Conservation (phyloP, 2,888 invertebrate species). For the Eupithecia tripunctaria region DNA sequence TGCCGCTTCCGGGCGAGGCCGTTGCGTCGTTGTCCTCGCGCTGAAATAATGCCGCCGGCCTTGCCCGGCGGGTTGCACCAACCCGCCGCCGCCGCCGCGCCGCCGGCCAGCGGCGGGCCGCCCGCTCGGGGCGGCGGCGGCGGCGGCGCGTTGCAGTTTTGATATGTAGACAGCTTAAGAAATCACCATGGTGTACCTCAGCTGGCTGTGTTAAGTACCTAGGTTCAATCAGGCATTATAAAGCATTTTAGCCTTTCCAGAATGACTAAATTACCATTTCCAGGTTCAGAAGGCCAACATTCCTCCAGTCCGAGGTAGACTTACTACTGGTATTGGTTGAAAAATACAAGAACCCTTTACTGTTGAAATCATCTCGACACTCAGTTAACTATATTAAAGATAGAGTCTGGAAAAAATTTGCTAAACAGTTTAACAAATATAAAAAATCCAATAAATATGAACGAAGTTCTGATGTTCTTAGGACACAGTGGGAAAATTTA, state of each 20-base stretch:
- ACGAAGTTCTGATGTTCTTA: constrained; percentile 63
- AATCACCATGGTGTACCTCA: no score
- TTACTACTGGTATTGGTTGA: constrained; percentile 62
- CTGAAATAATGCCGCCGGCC: no score
- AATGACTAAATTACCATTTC: not conserved
- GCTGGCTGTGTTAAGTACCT: no score
- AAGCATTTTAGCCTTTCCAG: not conserved
- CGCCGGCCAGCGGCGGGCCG: no score
- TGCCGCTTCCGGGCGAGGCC: no score
- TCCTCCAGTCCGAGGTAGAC: constrained; percentile 63
- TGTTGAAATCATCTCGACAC: constrained; percentile 66
- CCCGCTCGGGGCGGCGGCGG: no score
- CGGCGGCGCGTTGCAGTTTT: no score
- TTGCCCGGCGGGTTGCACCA: no score
- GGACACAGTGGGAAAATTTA: constrained; percentile 74
- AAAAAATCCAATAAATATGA: constrained; percentile 55
- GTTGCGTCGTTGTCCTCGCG: no score
- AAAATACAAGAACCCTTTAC: constrained; percentile 64
- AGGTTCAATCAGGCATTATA: not conserved
- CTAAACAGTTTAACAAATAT: constrained; percentile 63
- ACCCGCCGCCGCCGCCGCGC: no score
- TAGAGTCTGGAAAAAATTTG: constrained; percentile 66
- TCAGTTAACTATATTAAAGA: constrained; percentile 66
- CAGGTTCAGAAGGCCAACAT: constrained; percentile 66
- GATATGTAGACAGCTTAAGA: no score